Conservation (phyloP, 2,888 invertebrate genomes). For the Tetragnatha montana region DNA sequence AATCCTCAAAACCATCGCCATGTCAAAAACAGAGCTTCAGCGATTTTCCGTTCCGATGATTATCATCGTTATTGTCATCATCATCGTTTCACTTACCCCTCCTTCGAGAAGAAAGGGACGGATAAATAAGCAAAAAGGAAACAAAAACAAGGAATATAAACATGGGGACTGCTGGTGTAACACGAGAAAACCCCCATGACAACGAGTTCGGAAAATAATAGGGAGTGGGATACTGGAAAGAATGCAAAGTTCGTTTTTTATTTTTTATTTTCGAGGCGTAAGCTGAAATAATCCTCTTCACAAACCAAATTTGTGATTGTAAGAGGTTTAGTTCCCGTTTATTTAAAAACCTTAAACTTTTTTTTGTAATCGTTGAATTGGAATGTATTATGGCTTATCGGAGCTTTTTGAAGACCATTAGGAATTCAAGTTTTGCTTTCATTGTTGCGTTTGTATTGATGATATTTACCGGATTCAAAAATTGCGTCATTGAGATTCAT, state of each 20-base stretch:
- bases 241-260: background rate
- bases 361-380: too few relatives aligned
- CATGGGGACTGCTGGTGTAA: background rate
- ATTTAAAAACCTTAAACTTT: background rate
- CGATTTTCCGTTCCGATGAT: constrained; percentile 62
- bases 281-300: background rate
- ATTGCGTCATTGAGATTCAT: too few relatives aligned
- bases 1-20: constrained; percentile 51
- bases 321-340: background rate
- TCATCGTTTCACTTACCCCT: constrained; percentile 14
- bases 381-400: too few relatives aligned
- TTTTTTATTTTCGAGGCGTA: background rate
- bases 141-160: constrained; percentile 16
- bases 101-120: background rate
- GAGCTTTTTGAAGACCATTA: too few relatives aligned
- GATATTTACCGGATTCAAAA: too few relatives aligned
- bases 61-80: constrained; percentile 68
- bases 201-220: constrained; percentile 61
- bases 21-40: constrained; percentile 64
- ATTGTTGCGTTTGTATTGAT: too few relatives aligned
- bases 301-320: background rate
- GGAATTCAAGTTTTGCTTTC: too few relatives aligned
- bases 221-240: constrained; percentile 8
- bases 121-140: constrained; percentile 45
- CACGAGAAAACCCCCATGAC: constrained; percentile 17